phyloP scores from a whole-genome alignment of 1,140 invertebrate genomes.

The Drosophila parvula region DNA sequence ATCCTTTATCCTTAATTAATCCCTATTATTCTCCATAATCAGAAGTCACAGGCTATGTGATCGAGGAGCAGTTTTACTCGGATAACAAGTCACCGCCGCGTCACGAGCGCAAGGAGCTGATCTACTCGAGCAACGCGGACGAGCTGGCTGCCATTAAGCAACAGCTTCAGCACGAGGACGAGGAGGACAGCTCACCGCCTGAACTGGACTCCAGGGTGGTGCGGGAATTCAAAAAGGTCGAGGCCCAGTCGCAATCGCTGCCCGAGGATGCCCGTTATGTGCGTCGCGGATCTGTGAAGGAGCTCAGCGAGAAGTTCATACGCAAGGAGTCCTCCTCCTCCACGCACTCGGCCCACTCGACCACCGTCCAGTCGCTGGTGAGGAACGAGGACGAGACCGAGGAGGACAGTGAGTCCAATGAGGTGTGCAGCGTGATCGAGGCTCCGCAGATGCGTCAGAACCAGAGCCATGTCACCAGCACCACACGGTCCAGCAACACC shows the following conservation, averaged over 20 bases:
- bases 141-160: slow-evolving; percentile 85
- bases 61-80: slow-evolving; percentile 87
- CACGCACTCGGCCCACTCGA: slow-evolving; percentile 28
- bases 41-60: slow-evolving; percentile 88
- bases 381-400: slow-evolving; percentile 64
- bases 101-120: slow-evolving; percentile 87
- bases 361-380: slow-evolving; percentile 19
- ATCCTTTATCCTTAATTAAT: background rate
- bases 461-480: slow-evolving; percentile 62
- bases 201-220: slow-evolving; percentile 56
- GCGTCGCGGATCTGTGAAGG: slow-evolving; percentile 88
- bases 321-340: slow-evolving; percentile 68
- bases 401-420: slow-evolving; percentile 73
- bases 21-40: background rate
- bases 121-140: slow-evolving; percentile 87
- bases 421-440: slow-evolving; percentile 74
- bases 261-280: slow-evolving; percentile 84
- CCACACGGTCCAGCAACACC: slow-evolving; percentile 52
- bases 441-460: slow-evolving; percentile 73
- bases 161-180: slow-evolving; percentile 40
- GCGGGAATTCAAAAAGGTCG: slow-evolving; percentile 69
- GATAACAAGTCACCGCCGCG: slow-evolving; percentile 88
- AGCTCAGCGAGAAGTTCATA: slow-evolving; percentile 90
- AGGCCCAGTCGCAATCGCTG: slow-evolving; percentile 48
- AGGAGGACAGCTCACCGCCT: slow-evolving; percentile 38